Conservation (phyloP, 1,140 invertebrate species). For the Meloidogyne chitwoodi region DNA sequence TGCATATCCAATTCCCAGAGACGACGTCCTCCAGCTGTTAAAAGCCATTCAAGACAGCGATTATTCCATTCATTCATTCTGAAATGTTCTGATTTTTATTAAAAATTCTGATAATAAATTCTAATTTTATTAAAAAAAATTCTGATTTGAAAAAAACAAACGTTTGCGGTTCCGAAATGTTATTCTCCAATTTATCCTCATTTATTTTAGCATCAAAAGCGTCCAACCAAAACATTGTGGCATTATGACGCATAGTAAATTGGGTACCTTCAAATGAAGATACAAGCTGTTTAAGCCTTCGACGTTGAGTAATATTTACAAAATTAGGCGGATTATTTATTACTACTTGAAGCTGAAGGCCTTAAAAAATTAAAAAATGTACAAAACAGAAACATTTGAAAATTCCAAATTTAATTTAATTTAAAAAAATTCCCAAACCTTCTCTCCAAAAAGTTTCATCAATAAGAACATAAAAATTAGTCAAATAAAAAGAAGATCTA, state of each 20-base stretch:
- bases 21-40: slow-evolving; percentile 53
- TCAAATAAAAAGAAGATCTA: slow-evolving; percentile 50
- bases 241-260: slow-evolving; percentile 57
- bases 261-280: slow-evolving; percentile 48
- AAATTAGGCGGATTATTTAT: slow-evolving; percentile 59
- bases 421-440: slow-evolving; percentile 34
- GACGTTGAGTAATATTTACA: slow-evolving; percentile 30
- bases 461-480: slow-evolving; percentile 56
- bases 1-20: slow-evolving; percentile 59
- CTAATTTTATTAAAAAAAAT: not conserved
- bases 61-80: slow-evolving; percentile 51
- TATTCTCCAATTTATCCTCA: slow-evolving; percentile 34
- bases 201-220: slow-evolving; percentile 51
- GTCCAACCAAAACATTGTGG: slow-evolving; percentile 58
- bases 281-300: slow-evolving; percentile 42
- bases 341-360: slow-evolving; percentile 59
- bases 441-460: slow-evolving; percentile 64
- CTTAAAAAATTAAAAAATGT: slow-evolving; percentile 34
- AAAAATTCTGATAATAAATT: no score
- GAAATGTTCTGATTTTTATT: no score
- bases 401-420: not conserved
- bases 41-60: slow-evolving; percentile 53
- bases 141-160: slow-evolving; percentile 9
- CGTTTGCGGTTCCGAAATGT: slow-evolving; percentile 44
- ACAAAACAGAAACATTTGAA: no score